phyloP scores from a whole-genome alignment of 2,113 vertebrate species.

The Macaca mulatta region DNA sequence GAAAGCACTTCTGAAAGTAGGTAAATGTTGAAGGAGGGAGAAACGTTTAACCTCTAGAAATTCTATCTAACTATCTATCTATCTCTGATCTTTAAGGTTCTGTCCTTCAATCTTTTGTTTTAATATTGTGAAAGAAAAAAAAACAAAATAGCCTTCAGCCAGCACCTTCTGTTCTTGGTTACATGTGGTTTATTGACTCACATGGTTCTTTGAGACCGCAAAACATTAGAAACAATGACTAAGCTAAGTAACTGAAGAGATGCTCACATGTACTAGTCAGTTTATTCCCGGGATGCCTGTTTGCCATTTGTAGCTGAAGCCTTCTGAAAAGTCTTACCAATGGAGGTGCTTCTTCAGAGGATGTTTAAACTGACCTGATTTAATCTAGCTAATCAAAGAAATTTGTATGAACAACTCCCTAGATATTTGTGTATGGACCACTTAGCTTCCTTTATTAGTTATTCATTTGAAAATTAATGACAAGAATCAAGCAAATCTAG shows the following conservation, averaged over 20 bases:
- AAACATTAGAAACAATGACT: constrained; percentile 64
- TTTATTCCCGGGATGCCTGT: not conserved
- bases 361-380: not conserved
- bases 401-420: not conserved
- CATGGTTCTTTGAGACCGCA: constrained; percentile 37
- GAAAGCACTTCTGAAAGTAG: constrained; percentile 22
- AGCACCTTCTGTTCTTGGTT: constrained; percentile 60
- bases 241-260: constrained; percentile 46
- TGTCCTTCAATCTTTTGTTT: constrained; percentile 43
- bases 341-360: not conserved
- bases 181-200: constrained; percentile 61
- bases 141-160: not conserved
- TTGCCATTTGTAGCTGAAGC: not conserved
- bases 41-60: not conserved
- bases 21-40: not conserved
- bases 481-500: not conserved
- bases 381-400: not conserved
- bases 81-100: not conserved
- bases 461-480: not conserved
- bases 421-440: not conserved
- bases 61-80: not conserved
- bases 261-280: not conserved
- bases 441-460: not conserved
- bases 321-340: not conserved
- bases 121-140: constrained; percentile 33